Evolutionary conservation across 2,888 invertebrate genomes (phyloP).

Genomic region (Parelbella ahira): DNA sequence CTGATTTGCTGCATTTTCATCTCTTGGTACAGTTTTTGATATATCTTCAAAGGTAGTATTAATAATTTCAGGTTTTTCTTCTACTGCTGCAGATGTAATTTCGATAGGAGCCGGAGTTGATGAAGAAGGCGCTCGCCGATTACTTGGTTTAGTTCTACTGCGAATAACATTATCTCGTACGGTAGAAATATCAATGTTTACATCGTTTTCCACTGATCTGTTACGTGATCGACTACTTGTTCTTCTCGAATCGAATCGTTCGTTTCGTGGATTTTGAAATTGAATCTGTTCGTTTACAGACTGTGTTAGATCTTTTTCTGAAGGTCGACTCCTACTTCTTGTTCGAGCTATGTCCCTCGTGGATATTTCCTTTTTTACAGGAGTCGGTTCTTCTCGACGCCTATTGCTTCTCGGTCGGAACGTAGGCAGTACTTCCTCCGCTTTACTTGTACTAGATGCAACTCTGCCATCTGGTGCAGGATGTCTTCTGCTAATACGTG

Average conservation of each 20-base stretch:
- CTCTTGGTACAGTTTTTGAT: conserved; percentile 44
- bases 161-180: conserved; percentile 45
- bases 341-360: conserved; percentile 43
- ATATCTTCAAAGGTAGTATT: conserved; percentile 51
- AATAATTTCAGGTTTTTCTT: conserved; percentile 51
- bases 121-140: conserved; percentile 28
- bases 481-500: conserved; percentile 54
- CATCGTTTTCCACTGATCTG: conserved; percentile 42
- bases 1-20: conserved; percentile 43
- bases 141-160: conserved; percentile 44
- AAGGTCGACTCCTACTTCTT: conserved; percentile 50
- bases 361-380: conserved; percentile 25
- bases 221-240: conserved; percentile 56
- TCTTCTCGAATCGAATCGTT: conserved; percentile 64
- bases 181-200: conserved; percentile 40
- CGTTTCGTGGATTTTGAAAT: conserved; percentile 46
- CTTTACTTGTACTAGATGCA: conserved; percentile 39
- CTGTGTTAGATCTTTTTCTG: conserved; percentile 33
- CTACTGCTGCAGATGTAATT: conserved; percentile 33
- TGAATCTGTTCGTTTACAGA: conserved; percentile 39
- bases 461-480: conserved; percentile 42
- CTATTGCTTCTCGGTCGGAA: conserved; percentile 53
- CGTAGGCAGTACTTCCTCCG: conserved; percentile 46
- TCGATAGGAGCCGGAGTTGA: conserved; percentile 12
- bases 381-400: conserved; percentile 47